Conservation (phyloP, 1,140 invertebrate genomes). For the Vollenhovia emeryi region DNA sequence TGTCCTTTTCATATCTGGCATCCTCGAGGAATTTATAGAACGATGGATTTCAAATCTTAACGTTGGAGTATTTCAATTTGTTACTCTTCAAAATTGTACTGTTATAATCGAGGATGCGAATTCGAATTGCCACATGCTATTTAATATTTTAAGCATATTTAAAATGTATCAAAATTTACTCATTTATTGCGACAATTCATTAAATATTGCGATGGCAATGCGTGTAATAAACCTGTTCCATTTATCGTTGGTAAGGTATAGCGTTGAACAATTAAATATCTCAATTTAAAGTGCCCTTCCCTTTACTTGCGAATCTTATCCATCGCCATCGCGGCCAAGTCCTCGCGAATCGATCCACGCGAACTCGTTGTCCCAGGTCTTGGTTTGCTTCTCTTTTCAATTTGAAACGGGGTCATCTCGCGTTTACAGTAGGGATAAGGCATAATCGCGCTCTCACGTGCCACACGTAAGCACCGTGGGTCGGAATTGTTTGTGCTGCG, state of each 20-base stretch:
- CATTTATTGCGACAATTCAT: too few species aligned
- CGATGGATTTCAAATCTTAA: background rate
- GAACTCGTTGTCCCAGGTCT: conserved; percentile 5
- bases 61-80: background rate
- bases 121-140: background rate
- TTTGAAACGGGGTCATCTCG: conserved; percentile 47
- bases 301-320: background rate
- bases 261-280: background rate
- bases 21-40: background rate
- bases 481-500: conserved; percentile 47
- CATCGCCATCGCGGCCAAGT: background rate
- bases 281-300: background rate
- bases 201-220: background rate
- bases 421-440: conserved; percentile 27
- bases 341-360: conserved; percentile 6
- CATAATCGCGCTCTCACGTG: conserved; percentile 35
- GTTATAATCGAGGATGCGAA: background rate
- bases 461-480: conserved; percentile 43
- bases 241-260: background rate
- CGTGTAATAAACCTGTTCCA: background rate
- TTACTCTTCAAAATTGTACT: background rate
- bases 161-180: too few species aligned
- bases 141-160: too few species aligned
- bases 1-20: background rate
- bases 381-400: background rate